Conservation (phyloP, 2,797 vertebrate species). For the Chaunax sp. region DNA sequence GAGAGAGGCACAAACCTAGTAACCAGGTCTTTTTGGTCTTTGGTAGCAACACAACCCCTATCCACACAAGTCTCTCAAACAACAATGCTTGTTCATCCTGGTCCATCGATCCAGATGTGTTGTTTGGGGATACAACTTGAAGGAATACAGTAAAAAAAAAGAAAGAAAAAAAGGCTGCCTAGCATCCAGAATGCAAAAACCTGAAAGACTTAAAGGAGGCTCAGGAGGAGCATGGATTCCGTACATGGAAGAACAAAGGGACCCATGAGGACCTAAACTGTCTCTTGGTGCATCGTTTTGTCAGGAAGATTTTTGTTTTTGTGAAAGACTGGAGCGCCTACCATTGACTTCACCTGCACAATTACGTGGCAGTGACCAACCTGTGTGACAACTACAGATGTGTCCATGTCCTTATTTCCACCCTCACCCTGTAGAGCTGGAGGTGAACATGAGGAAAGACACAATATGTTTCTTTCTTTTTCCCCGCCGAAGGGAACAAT, state of each 20-base stretch:
- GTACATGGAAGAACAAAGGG: slow-evolving; percentile 35
- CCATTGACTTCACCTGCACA: slow-evolving; percentile 68
- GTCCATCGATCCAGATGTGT: slow-evolving; percentile 41
- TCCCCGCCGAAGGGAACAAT: slow-evolving; percentile 18
- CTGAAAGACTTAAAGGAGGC: slow-evolving; percentile 46
- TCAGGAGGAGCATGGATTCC: slow-evolving; percentile 38
- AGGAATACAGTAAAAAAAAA: background rate
- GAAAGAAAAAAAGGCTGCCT: slow-evolving; percentile 26
- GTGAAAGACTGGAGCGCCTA: slow-evolving; percentile 27
- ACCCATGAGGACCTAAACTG: slow-evolving; percentile 43
- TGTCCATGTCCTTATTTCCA: slow-evolving; percentile 19
- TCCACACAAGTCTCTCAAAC: slow-evolving; percentile 25
- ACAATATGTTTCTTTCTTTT: slow-evolving; percentile 1
- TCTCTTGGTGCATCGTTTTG: slow-evolving; percentile 35
- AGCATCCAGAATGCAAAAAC: slow-evolving; percentile 56
- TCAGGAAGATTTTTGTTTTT: slow-evolving; percentile 35
- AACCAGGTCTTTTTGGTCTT: slow-evolving; percentile 58
- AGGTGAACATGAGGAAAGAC: slow-evolving; percentile 11
- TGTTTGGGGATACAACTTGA: slow-evolving; percentile 15
- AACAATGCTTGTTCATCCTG: slow-evolving; percentile 12
- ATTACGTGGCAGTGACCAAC: slow-evolving; percentile 33
- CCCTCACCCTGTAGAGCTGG: slow-evolving; percentile 3
- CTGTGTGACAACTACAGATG: slow-evolving; percentile 14
- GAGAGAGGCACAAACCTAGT: slow-evolving; percentile 65
- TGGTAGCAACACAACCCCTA: slow-evolving; percentile 32